Base-by-base conservation (phyloP, 2,113 vertebrate genomes). In the Chloroceryle aenea region DNA sequence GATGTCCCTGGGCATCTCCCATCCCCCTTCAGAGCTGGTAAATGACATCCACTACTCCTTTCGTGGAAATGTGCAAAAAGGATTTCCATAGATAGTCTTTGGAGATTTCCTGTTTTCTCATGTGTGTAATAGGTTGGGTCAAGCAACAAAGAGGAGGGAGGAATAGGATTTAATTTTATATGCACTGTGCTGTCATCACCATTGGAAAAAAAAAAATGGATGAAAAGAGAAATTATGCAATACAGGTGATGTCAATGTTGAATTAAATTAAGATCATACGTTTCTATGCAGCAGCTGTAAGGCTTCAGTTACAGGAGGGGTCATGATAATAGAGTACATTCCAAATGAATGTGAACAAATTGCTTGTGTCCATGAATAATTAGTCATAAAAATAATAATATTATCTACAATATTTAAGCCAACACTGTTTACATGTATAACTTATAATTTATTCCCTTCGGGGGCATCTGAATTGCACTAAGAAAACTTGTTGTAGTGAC, bases 51-150 rank as follows among this genome's bases (percentile, higher is more conserved):
- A 42, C 95, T 97, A 92, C 93, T 97, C 85, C 92, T 94, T 95
- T 89, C 96, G 91, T 96, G 85, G 96, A 97, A 98, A 98, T 68
- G 96, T 98, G 96, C 95, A 89, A 95, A 98, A 98, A 98, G 95
- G 96, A 98, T 98, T 98, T 98, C 97, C 96, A 93, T 95, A 94
- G 94, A 95, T 59, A 88, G 96, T 94, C 97, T 97, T 97, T 88
- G 72, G 98, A 98, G 98, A 98, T 71, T 97, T 97, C 96, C 81
- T 98, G 97, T 98, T 97, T 97, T 91, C 93, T 98, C 98, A 97
- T 97, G 97, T 98, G 97, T 98, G 97, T 98, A 98, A 98, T 98
- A 94, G 97, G 64, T 95, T 96, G 91, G 96, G 95, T 97, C 94
- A 96, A 96, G 88, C 94, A 93, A 97, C 93, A 97, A 92, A 94